These are phyloP conservation scores for Anthoptus insignis DNA, from an alignment of 2,888 invertebrate species.

Conservation along the genomic window DNA sequence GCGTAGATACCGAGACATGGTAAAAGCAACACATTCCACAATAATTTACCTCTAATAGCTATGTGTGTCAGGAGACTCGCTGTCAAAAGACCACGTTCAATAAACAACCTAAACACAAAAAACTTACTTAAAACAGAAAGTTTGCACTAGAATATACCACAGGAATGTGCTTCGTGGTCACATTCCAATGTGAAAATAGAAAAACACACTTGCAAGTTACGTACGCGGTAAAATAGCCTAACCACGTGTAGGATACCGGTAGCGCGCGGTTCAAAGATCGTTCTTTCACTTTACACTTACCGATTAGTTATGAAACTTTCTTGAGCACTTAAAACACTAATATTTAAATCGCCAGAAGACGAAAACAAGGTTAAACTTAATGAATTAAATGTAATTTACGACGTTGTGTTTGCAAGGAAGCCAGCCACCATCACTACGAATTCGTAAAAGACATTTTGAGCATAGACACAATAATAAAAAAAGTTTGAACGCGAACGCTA, in stretches of 20 bases:
- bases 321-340: slow-evolving; percentile 83
- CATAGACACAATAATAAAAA: slow-evolving; percentile 81
- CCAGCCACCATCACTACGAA: slow-evolving; percentile 87
- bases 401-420: slow-evolving; percentile 84
- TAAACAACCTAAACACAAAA: slow-evolving; percentile 72
- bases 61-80: slow-evolving; percentile 72
- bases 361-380: slow-evolving; percentile 70
- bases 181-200: slow-evolving; percentile 57
- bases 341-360: slow-evolving; percentile 70
- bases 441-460: slow-evolving; percentile 84
- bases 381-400: slow-evolving; percentile 79
- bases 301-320: slow-evolving; percentile 79
- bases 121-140: slow-evolving; percentile 58
- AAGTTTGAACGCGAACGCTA: slow-evolving; percentile 45
- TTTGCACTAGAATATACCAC: slow-evolving; percentile 56
- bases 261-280: slow-evolving; percentile 73
- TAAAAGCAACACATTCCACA: slow-evolving; percentile 52
- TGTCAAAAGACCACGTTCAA: slow-evolving; percentile 83
- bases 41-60: slow-evolving; percentile 50
- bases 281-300: slow-evolving; percentile 79
- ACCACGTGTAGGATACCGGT: slow-evolving; percentile 85
- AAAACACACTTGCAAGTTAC: slow-evolving; percentile 66
- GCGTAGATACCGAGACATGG: slow-evolving; percentile 44
- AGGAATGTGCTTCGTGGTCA: slow-evolving; percentile 53
- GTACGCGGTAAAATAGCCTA: slow-evolving; percentile 71